A percentile compares a stretch with the other conserved stretches of the same genome.
These are phyloP conservation scores for Bergia puertoricense DNA, from an alignment of 92 coral and sea anemone genomes.

Conservation along the genomic window DNA sequence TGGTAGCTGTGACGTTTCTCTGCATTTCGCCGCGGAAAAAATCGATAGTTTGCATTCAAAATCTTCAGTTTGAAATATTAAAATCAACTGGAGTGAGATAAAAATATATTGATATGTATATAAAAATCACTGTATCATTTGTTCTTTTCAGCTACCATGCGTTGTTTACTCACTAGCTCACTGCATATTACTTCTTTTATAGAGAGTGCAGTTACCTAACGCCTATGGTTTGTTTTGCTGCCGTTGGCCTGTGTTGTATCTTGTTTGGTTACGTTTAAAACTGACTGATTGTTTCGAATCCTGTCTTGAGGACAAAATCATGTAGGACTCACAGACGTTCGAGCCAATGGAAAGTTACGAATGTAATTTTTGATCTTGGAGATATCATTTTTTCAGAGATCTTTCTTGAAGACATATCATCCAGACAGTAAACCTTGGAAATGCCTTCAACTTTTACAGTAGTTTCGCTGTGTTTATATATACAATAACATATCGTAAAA, in stretches of 20 bases:
- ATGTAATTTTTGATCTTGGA: not conserved
- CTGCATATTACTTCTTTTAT: not conserved
- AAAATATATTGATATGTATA: not conserved
- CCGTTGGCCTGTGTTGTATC: too few relatives aligned
- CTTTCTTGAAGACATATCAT: not conserved
- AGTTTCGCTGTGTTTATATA: too few relatives aligned
- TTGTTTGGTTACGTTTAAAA: not conserved
- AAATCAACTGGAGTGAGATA: not conserved
- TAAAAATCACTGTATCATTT: not conserved
- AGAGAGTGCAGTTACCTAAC: too few relatives aligned
- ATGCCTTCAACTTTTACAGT: too few relatives aligned
- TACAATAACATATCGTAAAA: too few relatives aligned
- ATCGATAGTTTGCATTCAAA: not conserved
- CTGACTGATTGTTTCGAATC: not conserved
- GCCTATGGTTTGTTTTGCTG: too few relatives aligned
- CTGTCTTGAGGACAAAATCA: not conserved
- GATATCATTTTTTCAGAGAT: not conserved
- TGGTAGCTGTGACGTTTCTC: slow-evolving; percentile 10
- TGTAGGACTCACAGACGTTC: not conserved
- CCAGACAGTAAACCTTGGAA: too few relatives aligned
- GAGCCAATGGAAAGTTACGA: not conserved
- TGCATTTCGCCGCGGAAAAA: not conserved
- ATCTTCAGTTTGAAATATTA: slow-evolving; percentile 5
- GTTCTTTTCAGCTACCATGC: not conserved
- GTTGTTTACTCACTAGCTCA: not conserved